Evolutionary conservation across 2,888 invertebrate genomes (phyloP), one percentile per base, ranked within the genome.

Genomic region (Xanthostigma xanthostigma): DNA sequence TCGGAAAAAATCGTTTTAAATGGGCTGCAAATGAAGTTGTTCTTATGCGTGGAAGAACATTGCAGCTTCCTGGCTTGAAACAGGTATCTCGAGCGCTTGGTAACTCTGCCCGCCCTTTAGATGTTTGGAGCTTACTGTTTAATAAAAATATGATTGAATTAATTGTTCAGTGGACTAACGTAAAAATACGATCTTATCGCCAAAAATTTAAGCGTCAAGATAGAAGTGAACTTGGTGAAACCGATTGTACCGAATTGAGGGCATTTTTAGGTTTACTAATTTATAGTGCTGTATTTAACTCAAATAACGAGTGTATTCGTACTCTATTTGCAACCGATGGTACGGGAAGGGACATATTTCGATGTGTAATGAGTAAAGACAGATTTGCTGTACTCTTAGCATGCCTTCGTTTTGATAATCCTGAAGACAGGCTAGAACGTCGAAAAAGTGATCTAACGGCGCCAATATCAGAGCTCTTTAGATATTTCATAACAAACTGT

Each of bases 401-500:
- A 17, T 38, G 38, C 34, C 39, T 53, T 12, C 49, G 52, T 49
- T 54, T 56, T 45, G 56, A 55, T 46, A 50, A 54, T 46, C 48
- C 52, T 48, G 46, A 40, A 41, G 51, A 50, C 45, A 54, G 50
- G 37, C 37, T n/a, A 14, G 53, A 49, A 38, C 50, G 51, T 44
- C 27, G 36, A 43, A 48, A 50, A 17, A 45, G 17, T 49, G 51
- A 57, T 52, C 36, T 35, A 42, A 17, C 53, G 48, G 53, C 55
- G 37, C 53, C 53, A 9, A 51, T 57, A 49, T 53, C 55, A 11
- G 36, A 44, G 44, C 50, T 59, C 44, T 58, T 58, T 48, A 42
- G 54, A 12, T 49, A 50, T 45, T 55, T 56, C 53, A 51, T 57
- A 27, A 50, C 36, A 9, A 55, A 56, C 47, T 57, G 52, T 46